Conservation (phyloP, 2,797 vertebrate genomes). For the Urocyon cinereoargenteus region DNA sequence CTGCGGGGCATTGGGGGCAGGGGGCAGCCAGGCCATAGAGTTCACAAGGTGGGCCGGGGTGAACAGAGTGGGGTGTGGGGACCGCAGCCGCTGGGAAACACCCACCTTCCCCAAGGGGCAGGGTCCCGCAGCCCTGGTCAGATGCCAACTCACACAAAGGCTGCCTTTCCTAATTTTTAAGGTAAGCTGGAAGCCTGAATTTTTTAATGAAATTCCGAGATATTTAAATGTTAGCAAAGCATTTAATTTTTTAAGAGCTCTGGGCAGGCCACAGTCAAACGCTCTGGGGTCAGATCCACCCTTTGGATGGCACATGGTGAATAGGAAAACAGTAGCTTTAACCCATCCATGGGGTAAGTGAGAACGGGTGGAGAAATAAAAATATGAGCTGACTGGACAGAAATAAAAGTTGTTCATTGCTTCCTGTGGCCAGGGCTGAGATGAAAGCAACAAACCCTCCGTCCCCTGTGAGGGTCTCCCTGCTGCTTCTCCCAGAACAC, state of each 20-base stretch:
- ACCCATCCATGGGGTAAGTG: no score
- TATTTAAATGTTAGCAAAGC: neutral
- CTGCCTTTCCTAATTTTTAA: neutral
- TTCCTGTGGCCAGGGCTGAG: neutral
- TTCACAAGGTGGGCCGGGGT: fast-evolving
- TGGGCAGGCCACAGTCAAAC: no score
- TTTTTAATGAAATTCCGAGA: neutral
- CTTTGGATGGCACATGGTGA: fast-evolving
- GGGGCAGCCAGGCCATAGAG: neutral
- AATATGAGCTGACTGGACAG: fast-evolving
- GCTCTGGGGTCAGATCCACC: neutral
- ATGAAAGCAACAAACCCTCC: neutral
- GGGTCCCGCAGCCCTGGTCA: fast-evolving
- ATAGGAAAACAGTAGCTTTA: fast-evolving
- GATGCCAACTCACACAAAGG: fast-evolving
- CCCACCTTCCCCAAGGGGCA: no score
- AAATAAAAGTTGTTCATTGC: fast-evolving
- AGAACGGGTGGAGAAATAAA: neutral
- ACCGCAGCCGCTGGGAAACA: fast-evolving
- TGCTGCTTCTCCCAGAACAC: neutral
- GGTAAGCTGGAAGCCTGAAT: neutral
- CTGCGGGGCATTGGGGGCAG: neutral
- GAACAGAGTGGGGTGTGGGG: fast-evolving
- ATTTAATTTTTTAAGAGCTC: neutral
- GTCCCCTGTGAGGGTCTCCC: neutral